Base-by-base conservation (phyloP, 1,140 invertebrate genomes). In the Pseudomyrmex sp. region DNA sequence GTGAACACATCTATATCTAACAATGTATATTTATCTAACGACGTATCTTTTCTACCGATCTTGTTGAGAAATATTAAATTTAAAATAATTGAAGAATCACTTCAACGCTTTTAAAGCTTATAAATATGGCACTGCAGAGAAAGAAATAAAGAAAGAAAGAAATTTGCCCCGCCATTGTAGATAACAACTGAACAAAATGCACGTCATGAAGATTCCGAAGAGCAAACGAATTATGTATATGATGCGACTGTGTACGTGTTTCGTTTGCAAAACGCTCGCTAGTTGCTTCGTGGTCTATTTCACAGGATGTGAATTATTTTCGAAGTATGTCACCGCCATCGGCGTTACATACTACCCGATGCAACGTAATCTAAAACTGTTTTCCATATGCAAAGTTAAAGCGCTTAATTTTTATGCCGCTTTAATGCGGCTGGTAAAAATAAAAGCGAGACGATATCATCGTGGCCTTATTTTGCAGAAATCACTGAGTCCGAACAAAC, bases 381-480 rank as follows among this genome's bases (percentile, higher is more conserved):
- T 44, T 72, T 70, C 66, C 15, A 70, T 56, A 70, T 72, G 70
- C 66, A 50, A 80, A 80, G 44, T 80, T 80, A 72, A 70, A 68
- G 72, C 48, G 50, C 68, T 35, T 80, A 80, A 80, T 80, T 80
- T 35, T 35, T 80, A 70, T 80, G 76, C 58, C 20, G 44, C 44
- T 59, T 80, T 54, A 44, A 72, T 20, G 54, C 26, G 15, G 44
- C 23, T 52, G 76, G 26, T 72, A 80, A 72, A 80, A 80, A 80
- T 80, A 80, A 13, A 80, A 13, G 50, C 10, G 12, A 44, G 56
- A 15, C 54, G 8, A 61, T 80, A 35, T 35, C 35, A 35, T 61
- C 66, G 54, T 80, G 66, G 66, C 76, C 76, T 23, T 1, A 80
- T 80, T 70, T 80, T 20, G 50, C 26, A 15, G 56, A n/a, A 54